phyloP scores from a whole-genome alignment of 2,888 invertebrate genomes.

The Caenorhabditis sp. region DNA sequence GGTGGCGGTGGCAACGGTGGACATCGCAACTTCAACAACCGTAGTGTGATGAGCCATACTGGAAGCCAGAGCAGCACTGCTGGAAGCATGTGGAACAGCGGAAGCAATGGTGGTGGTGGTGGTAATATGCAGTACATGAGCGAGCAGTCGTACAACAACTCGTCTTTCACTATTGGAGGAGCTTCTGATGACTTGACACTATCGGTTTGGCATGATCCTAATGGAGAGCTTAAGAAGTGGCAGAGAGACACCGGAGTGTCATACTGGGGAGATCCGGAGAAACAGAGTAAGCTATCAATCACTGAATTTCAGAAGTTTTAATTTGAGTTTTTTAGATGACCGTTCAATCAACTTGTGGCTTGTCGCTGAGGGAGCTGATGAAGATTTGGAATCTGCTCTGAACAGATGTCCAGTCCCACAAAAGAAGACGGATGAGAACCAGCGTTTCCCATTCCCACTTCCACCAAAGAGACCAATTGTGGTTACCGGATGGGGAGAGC shows the following conservation, averaged over 20 bases:
- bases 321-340: slow-evolving; percentile 55
- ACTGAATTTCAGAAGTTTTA: no score
- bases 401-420: slow-evolving; percentile 74
- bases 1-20: slow-evolving; percentile 29
- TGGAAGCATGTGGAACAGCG: slow-evolving; percentile 45
- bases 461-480: slow-evolving; percentile 71
- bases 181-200: slow-evolving; percentile 70
- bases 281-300: slow-evolving; percentile 70
- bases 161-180: slow-evolving; percentile 65
- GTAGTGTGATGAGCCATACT: slow-evolving; percentile 32
- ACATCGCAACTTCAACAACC: slow-evolving; percentile 27
- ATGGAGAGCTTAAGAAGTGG: slow-evolving; percentile 76
- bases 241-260: slow-evolving; percentile 76
- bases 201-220: slow-evolving; percentile 72
- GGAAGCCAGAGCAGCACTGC: slow-evolving; percentile 31
- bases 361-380: slow-evolving; percentile 74
- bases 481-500: slow-evolving; percentile 76
- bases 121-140: slow-evolving; percentile 47
- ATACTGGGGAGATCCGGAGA: slow-evolving; percentile 76
- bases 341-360: slow-evolving; percentile 70
- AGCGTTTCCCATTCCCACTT: slow-evolving; percentile 66
- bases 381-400: slow-evolving; percentile 71
- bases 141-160: slow-evolving; percentile 30
- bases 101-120: slow-evolving; percentile 4
- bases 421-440: slow-evolving; percentile 67